Conservation (phyloP, 2,888 invertebrate species). For the Amiota communis region DNA sequence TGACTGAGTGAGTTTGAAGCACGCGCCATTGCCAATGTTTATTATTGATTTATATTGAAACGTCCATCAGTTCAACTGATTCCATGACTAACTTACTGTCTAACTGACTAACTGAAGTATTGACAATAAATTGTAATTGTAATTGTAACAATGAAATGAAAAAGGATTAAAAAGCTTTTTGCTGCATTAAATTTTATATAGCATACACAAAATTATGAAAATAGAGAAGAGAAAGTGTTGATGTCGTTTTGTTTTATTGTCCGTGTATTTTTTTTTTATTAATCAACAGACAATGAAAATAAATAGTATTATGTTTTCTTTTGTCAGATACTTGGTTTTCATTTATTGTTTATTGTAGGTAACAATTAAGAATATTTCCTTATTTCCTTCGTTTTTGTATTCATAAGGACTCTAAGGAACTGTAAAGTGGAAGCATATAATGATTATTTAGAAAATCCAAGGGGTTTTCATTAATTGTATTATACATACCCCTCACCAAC, state of each 20-base stretch:
- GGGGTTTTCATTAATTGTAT: not conserved
- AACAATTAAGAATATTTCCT: not conserved
- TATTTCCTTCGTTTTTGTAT: constrained; percentile 22
- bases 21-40: not conserved
- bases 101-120: too few species aligned
- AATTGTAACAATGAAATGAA: not conserved
- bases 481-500: constrained; percentile 50
- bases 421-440: not conserved
- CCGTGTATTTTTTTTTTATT: not conserved
- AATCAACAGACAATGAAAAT: constrained; percentile 16
- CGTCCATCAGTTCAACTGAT: too few species aligned
- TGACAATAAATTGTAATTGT: too few species aligned
- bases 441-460: too few species aligned
- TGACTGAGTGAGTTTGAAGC: not conserved
- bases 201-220: not conserved
- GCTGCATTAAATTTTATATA: not conserved
- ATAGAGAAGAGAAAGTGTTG: not conserved
- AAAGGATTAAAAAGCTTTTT: not conserved
- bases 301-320: not conserved
- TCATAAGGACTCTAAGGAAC: constrained; percentile 36
- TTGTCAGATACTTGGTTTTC: too few species aligned
- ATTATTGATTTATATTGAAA: constrained; percentile 12
- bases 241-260: not conserved
- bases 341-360: not conserved
- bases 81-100: too few species aligned